phyloP scores from a whole-genome alignment of 2,113 vertebrate genomes.

The Taxidea taxus region DNA sequence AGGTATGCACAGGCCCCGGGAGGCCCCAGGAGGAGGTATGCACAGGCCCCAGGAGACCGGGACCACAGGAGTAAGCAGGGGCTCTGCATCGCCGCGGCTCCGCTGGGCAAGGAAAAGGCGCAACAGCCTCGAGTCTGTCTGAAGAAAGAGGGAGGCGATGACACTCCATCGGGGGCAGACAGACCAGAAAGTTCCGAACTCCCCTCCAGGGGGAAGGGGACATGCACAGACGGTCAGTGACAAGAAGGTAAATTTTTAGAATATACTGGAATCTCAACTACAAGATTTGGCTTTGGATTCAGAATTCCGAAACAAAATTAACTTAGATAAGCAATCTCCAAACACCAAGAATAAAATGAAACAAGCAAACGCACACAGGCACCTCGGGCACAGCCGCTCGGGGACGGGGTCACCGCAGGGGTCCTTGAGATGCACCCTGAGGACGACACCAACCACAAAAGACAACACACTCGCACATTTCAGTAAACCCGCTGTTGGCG shows the following conservation, averaged over 20 bases:
- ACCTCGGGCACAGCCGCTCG: accelerated
- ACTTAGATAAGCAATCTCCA: neutral
- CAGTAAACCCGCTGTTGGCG: accelerated
- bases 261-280: neutral
- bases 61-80: accelerated
- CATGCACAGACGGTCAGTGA: no score
- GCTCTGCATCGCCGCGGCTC: accelerated
- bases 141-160: neutral
- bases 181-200: accelerated
- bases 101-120: accelerated
- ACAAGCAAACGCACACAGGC: accelerated
- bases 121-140: neutral
- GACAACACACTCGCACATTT: neutral
- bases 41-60: neutral
- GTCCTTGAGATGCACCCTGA: neutral
- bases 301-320: neutral
- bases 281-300: neutral
- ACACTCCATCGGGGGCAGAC: accelerated
- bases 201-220: neutral
- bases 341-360: neutral
- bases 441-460: neutral
- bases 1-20: neutral
- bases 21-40: no score
- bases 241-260: neutral
- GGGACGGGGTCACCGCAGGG: accelerated